Base-by-base conservation (phyloP, 2,797 vertebrate genomes). In the Pseudocheirus occidentalis region DNA sequence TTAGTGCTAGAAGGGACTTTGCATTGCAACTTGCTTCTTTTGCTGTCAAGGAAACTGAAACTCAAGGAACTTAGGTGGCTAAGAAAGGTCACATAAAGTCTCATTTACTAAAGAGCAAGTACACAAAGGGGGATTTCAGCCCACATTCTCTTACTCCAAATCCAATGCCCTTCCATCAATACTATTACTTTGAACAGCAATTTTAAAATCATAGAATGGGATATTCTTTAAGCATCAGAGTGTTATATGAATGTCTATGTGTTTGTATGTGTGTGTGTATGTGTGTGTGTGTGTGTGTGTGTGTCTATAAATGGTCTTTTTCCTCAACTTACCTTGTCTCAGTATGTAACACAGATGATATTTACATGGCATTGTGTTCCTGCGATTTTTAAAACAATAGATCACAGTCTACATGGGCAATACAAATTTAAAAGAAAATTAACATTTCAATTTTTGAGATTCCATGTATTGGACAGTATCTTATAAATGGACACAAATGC, bases 151-250 rank as follows among this genome's bases (percentile, higher is more conserved):
- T 81, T 3, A 40, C 18, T 46, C 7, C 66, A 81, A 81, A 81
- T 40, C 21, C 66, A 81, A 18, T 24, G 16, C 24, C 3, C 40
- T 81, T 81, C 66, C n/a, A 40, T 81, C n/a, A 46, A n/a, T 81
- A 46, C 16, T 5, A 73, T 73, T 73, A 3, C 40, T 81, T 81
- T 18, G n/a, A 46, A 81, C 2, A 81, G n/a, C 14, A 95, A 46
- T 91, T 96, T 59, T 6, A 92, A 93, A 95, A 50, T 18, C 16
- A 73, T 93, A 54, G 3, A 96, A 59, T 53, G 93, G 27, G 3
- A 59, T 46, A 6, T 66, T 3, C 90, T 93, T 93, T 93, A 66
- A 95, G 91, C 89, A 62, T 24, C 5, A 90, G 55, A 53, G 53
- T 54, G 53, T 54, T 54, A 1, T 11, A 54, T 11, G 1, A 10